Evolutionary conservation across 2,113 vertebrate species (phyloP), one percentile per base, ranked within the genome.

Genomic region (Phrynosoma blainvillii): DNA sequence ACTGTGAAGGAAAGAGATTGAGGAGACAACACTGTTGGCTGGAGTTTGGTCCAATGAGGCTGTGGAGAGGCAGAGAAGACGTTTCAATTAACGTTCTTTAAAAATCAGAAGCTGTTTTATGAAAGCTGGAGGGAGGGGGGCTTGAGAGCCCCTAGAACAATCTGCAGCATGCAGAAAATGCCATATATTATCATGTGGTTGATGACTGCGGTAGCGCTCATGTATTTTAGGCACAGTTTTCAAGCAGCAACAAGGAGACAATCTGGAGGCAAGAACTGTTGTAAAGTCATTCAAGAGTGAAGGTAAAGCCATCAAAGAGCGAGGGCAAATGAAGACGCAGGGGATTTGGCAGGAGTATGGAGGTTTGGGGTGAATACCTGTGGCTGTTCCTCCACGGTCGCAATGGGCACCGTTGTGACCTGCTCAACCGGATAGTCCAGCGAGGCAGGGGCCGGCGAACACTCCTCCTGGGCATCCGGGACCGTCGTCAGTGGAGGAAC

Each of bases 391-490:
- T 94, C 96, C 92, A 94, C 91, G 91, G 30, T 88, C 21, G 91
- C 92, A 92, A 79, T 82, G 88, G 95, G 87, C 7, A 93, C 96
- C 92, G 94, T 47, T 68, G 95, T 79, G n/a, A 3, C 5, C 74
- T 30, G 30, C 68, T 59, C 62, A 0, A 95, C 65, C 78, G 93
- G 42, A 9, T 9, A 89, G 68, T 73, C 92, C 0, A 25, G 91
- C 89, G 97, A 96, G 95, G 96, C 95, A 95, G 96, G 84, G 30
- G 92, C 90, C n/a, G 82, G 71, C 73, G 13, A 91, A 82, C 91
- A 96, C 92, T 92, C 93, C 88, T 96, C 95, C 83, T 96, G 95
- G 87, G 92, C 96, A 1, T 82, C 82, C 52, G 92, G 76, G 92
- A 90, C 91, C 0, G 79, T 76, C 54, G 90, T 84, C 78, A 94